Percentiles rank a stretch among this genome's conserved stretches.
Conservation (phyloP, 2,888 invertebrate species). For the Oligia latruncula region DNA sequence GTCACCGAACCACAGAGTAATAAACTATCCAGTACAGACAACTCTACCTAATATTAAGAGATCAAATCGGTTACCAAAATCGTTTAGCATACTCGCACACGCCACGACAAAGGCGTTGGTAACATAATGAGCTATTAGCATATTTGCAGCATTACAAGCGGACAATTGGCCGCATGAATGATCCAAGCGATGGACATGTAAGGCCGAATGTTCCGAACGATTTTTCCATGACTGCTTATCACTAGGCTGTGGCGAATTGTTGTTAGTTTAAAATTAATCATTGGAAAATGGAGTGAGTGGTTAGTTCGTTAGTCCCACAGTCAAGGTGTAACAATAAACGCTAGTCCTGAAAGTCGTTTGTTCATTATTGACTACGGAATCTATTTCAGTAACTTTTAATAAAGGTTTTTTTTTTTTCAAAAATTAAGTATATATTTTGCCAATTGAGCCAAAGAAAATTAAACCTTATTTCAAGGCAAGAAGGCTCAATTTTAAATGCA, state of each 20-base stretch:
- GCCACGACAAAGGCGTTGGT: constrained; percentile 73
- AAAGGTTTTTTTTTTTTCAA: neutral
- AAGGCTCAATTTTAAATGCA: neutral
- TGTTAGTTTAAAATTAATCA: constrained; percentile 10
- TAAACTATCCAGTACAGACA: constrained; percentile 26
- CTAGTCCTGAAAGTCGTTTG: neutral
- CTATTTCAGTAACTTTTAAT: neutral
- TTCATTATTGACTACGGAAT: neutral
- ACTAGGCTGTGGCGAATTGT: constrained; percentile 44
- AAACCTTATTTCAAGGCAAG: neutral
- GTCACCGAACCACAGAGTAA: constrained; percentile 22
- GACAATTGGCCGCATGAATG: constrained; percentile 76
- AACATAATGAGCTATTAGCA: constrained; percentile 84
- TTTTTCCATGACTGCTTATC: constrained; percentile 49
- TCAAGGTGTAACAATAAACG: neutral
- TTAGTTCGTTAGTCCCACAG: neutral
- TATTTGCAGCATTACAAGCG: constrained; percentile 82
- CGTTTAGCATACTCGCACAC: constrained; percentile 77
- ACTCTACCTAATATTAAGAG: constrained; percentile 54
- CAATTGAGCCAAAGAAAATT: neutral
- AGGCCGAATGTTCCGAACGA: constrained; percentile 64
- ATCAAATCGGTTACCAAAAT: constrained; percentile 80
- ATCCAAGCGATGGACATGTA: constrained; percentile 69
- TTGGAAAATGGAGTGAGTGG: neutral
- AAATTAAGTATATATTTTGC: neutral